Evolutionary conservation across 2,888 invertebrate genomes (phyloP).

Genomic region (Cerastoderma edule): DNA sequence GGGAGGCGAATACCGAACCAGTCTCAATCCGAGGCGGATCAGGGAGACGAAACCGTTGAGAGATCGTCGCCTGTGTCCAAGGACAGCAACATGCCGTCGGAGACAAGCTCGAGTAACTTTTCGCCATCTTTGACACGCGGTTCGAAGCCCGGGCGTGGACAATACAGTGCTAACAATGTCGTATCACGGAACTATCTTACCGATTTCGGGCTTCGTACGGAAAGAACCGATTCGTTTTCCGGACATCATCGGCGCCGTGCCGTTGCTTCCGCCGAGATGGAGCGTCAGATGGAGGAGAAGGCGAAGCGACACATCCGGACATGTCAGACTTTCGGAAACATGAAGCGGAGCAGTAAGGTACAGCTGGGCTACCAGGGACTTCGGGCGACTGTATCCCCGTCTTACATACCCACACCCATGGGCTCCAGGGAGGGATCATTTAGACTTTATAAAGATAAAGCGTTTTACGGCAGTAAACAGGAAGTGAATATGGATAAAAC

Average conservation of each 20-base stretch:
- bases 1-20: conserved; percentile 3
- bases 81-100: conserved; percentile 11
- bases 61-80: conserved; percentile 12
- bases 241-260: conserved; percentile 52
- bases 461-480: conserved; percentile 24
- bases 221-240: conserved; percentile 64
- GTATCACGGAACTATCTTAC: conserved; percentile 58
- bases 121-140: conserved; percentile 36
- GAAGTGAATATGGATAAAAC: conserved; percentile 31
- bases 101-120: conserved; percentile 6
- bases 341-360: conserved; percentile 62
- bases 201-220: conserved; percentile 60
- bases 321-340: conserved; percentile 59
- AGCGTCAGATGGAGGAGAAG: conserved; percentile 57
- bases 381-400: conserved; percentile 59
- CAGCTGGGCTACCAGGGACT: conserved; percentile 52
- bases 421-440: conserved; percentile 7
- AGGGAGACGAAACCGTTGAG: conserved; percentile 1
- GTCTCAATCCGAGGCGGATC: not conserved
- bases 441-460: conserved; percentile 9
- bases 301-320: conserved; percentile 64
- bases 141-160: conserved; percentile 27
- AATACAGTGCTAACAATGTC: conserved; percentile 32
- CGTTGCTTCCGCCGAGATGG: conserved; percentile 48
- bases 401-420: conserved; percentile 26